These are phyloP conservation scores for Trididemnum miniatum DNA, from an alignment of 23 tunicate species.

Conservation along the genomic window DNA sequence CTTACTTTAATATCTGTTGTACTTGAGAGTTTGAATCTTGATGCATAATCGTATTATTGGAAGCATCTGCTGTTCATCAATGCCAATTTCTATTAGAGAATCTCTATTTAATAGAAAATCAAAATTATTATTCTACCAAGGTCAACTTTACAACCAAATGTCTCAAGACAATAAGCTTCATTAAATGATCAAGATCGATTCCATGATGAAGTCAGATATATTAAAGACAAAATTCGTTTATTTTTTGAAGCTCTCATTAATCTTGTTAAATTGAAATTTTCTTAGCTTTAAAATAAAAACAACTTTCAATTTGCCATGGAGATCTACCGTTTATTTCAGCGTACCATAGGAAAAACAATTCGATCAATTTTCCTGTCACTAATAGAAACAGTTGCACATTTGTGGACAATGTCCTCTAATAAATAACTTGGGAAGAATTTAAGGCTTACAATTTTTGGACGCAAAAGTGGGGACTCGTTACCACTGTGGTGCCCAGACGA, in stretches of 20 bases:
- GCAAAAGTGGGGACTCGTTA: too few relatives aligned
- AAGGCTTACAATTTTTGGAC: too few relatives aligned
- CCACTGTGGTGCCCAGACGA: too few relatives aligned
- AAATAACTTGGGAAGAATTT: too few relatives aligned
- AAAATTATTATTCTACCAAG: neutral
- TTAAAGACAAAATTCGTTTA: neutral
- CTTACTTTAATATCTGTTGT: neutral
- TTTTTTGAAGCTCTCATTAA: neutral
- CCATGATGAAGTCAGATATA: neutral
- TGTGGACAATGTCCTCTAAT: too few relatives aligned
- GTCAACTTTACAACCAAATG: neutral
- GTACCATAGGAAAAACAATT: too few relatives aligned
- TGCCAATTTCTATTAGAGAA: slow-evolving; percentile 14
- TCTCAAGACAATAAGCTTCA: neutral
- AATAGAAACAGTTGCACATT: too few relatives aligned
- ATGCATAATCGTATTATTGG: neutral
- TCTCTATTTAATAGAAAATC: neutral
- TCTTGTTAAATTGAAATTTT: too few relatives aligned
- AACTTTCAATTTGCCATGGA: too few relatives aligned
- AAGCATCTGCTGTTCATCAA: neutral
- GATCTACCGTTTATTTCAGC: too few relatives aligned
- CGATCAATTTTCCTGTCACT: too few relatives aligned
- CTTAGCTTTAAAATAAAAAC: too few relatives aligned
- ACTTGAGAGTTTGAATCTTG: neutral
- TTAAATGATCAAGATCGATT: neutral